Conservation (phyloP, 2,888 invertebrate species). For the Lissonota sp. region DNA sequence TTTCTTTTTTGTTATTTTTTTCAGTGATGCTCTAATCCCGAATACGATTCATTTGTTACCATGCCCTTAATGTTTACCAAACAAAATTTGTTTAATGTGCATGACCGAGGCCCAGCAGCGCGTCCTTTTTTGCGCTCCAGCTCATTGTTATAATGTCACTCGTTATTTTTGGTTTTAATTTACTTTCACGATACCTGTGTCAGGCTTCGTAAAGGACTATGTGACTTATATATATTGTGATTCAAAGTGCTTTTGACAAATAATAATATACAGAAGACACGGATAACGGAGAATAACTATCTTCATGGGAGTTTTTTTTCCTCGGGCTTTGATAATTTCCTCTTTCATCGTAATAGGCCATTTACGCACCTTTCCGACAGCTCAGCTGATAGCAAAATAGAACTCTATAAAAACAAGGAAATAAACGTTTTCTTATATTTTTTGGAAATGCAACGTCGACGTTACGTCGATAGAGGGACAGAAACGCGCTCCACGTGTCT, state of each 20-base stretch:
- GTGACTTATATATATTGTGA: slow-evolving; percentile 27
- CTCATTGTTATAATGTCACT: slow-evolving; percentile 52
- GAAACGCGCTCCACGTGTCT: slow-evolving; percentile 2
- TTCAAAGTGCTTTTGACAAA: slow-evolving; percentile 39
- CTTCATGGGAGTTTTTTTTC: slow-evolving; percentile 3
- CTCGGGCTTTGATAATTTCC: slow-evolving; percentile 23
- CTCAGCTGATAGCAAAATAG: slow-evolving; percentile 54
- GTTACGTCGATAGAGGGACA: slow-evolving; percentile 8
- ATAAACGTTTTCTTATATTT: slow-evolving; percentile 17
- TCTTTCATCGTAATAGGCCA: slow-evolving; percentile 60
- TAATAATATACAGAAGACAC: slow-evolving; percentile 21
- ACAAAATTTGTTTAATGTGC: slow-evolving; percentile 47
- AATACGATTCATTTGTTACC: slow-evolving; percentile 35
- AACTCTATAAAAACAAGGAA: slow-evolving; percentile 51
- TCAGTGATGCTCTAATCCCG: slow-evolving; percentile 3
- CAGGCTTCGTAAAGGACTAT: slow-evolving; percentile 44
- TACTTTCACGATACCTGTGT: slow-evolving; percentile 39
- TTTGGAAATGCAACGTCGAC: background rate
- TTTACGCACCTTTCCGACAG: slow-evolving; percentile 31
- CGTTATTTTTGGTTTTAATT: slow-evolving; percentile 12
- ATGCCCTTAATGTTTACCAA: slow-evolving; percentile 26
- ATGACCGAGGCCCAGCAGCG: slow-evolving; percentile 53
- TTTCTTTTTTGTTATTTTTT: slow-evolving; percentile 14
- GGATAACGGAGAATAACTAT: slow-evolving; percentile 25
- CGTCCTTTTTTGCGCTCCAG: slow-evolving; percentile 27